These are phyloP conservation scores for Trileptium ribeirensis DNA, from an alignment of 2,888 invertebrate genomes.

Conservation along the genomic window DNA sequence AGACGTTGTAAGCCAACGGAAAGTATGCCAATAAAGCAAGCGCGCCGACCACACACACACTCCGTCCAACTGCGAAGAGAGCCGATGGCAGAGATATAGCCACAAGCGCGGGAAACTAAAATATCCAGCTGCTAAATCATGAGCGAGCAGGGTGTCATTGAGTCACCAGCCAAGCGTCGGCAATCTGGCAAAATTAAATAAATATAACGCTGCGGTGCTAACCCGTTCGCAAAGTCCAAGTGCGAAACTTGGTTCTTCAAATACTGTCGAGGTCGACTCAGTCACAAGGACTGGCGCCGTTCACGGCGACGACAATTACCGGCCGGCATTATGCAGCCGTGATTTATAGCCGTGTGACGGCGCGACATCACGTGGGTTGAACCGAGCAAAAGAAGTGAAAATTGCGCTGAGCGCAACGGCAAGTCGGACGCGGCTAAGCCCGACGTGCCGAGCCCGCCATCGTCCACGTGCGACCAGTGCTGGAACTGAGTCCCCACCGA, in stretches of 20 bases:
- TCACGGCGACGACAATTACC: slow-evolving; percentile 79
- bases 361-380: slow-evolving; percentile 95
- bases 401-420: slow-evolving; percentile 97
- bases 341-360: slow-evolving; percentile 70
- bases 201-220: slow-evolving; percentile 50
- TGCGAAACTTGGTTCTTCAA: background rate
- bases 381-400: slow-evolving; percentile 64
- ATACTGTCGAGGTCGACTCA: background rate
- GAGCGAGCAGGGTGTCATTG: slow-evolving; percentile 85
- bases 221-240: background rate
- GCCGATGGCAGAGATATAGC: slow-evolving; percentile 63
- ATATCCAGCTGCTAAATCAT: slow-evolving; percentile 79
- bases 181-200: slow-evolving; percentile 81
- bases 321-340: slow-evolving; percentile 62
- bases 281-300: slow-evolving; percentile 55
- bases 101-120: slow-evolving; percentile 65
- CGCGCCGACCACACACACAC: too few species aligned
- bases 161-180: slow-evolving; percentile 93
- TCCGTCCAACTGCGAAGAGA: slow-evolving; percentile 70
- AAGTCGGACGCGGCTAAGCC: slow-evolving; percentile 85
- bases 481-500: slow-evolving; percentile 64
- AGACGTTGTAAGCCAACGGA: too few species aligned
- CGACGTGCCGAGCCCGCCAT: slow-evolving; percentile 86
- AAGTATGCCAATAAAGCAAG: too few species aligned
- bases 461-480: slow-evolving; percentile 60